phyloP scores from a whole-genome alignment of 2,113 vertebrate species.

The Chroicocephalus ridibundus region DNA sequence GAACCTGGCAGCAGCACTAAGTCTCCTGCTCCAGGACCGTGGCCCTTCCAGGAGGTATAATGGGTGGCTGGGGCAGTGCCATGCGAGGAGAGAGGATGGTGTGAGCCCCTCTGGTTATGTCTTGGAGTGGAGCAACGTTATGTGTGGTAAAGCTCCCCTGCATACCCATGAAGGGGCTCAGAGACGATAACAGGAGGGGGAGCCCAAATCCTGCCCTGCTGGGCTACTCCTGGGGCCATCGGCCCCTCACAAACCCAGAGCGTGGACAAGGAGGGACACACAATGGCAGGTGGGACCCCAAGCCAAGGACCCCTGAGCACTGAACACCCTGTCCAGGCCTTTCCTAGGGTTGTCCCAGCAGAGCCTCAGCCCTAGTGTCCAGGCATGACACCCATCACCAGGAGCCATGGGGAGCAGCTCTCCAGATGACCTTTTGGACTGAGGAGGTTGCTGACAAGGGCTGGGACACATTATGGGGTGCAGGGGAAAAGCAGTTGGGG shows the following conservation, averaged over 20 bases:
- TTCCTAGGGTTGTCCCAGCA: not conserved
- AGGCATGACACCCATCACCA: not conserved
- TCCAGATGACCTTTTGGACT: not conserved
- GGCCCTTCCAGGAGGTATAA: not conserved
- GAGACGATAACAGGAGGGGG: not conserved
- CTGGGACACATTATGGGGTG: not conserved
- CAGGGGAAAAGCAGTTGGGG: not conserved
- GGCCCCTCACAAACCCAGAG: not conserved
- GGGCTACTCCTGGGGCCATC: not conserved
- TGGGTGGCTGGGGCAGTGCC: not conserved
- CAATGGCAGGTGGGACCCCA: not conserved
- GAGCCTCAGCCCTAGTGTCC: not conserved
- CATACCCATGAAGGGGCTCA: not conserved
- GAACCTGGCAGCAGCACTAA: not conserved
- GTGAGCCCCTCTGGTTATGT: not conserved
- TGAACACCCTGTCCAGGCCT: not conserved
- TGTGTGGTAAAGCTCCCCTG: not conserved
- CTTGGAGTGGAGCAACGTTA: not conserved
- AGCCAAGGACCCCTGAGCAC: not conserved
- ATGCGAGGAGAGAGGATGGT: not conserved
- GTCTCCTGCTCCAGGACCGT: not conserved
- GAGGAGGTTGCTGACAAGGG: not conserved
- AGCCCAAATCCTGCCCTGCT: not conserved
- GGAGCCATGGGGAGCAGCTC: not conserved
- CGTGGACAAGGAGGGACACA: not conserved